These are phyloP conservation scores for Coronaproctus castanopsis DNA, from an alignment of 2,888 invertebrate genomes.

Conservation along the genomic window DNA sequence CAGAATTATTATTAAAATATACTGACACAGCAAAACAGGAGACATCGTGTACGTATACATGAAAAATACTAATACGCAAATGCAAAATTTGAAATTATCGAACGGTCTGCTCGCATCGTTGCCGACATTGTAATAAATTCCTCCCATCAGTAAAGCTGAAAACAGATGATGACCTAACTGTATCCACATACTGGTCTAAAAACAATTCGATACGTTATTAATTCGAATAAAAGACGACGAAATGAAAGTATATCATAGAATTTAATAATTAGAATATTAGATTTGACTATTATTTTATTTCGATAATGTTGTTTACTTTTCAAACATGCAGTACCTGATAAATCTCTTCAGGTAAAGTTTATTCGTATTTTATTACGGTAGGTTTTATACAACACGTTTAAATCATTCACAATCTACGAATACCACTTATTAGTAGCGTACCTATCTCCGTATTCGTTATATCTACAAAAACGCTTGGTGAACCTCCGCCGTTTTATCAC, in stretches of 20 bases:
- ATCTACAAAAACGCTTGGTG: too few relatives aligned
- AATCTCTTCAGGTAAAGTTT: too few relatives aligned
- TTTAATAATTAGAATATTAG: background rate
- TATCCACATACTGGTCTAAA: conserved; percentile 33
- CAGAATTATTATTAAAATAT: too few relatives aligned
- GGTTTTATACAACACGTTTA: too few relatives aligned
- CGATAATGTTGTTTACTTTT: background rate
- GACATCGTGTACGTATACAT: conserved; percentile 43
- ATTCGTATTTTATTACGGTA: too few relatives aligned
- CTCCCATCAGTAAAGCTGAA: conserved; percentile 34
- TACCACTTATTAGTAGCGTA: too few relatives aligned
- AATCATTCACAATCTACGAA: too few relatives aligned
- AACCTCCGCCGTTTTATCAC: too few relatives aligned
- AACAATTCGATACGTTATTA: conserved; percentile 9
- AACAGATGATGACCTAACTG: conserved; percentile 35
- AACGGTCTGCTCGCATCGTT: conserved; percentile 35
- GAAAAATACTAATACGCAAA: conserved; percentile 38
- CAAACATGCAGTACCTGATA: too few relatives aligned
- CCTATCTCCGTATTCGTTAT: too few relatives aligned
- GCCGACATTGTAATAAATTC: conserved; percentile 36
- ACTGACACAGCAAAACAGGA: conserved; percentile 37
- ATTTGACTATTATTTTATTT: too few relatives aligned
- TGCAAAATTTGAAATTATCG: conserved; percentile 39
- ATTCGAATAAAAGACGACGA: background rate
- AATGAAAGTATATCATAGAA: background rate